phyloP scores from a whole-genome alignment of 2,888 invertebrate genomes.

The Pachymerium ferrugineum region DNA sequence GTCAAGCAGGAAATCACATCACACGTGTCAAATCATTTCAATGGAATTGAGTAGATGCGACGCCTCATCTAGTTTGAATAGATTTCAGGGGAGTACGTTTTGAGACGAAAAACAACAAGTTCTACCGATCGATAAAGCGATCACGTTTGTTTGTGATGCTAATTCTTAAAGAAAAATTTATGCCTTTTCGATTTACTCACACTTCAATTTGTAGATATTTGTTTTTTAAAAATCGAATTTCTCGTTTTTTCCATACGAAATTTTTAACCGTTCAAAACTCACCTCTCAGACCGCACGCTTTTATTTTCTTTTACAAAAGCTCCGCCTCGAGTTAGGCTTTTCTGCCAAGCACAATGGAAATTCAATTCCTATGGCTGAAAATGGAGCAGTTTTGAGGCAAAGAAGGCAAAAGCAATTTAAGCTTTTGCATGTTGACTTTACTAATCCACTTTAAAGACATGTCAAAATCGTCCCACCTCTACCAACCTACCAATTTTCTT shows the following conservation, averaged over 20 bases:
- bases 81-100: not conserved
- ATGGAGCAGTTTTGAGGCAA: constrained; percentile 9
- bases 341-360: constrained; percentile 11
- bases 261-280: not conserved
- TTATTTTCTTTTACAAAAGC: constrained; percentile 11
- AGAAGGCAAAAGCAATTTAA: constrained; percentile 15
- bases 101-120: not conserved
- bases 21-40: constrained; percentile 29
- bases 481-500: too few relatives aligned
- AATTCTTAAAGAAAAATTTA: not conserved
- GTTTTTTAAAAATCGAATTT: not conserved
- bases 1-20: constrained; percentile 28
- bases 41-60: constrained; percentile 23
- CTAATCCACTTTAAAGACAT: constrained; percentile 27
- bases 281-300: not conserved
- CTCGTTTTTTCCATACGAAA: not conserved
- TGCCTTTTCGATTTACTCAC: not conserved
- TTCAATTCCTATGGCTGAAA: constrained; percentile 25
- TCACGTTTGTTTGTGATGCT: too few relatives aligned
- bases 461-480: too few relatives aligned
- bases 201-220: not conserved
- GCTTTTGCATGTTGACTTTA: constrained; percentile 27
- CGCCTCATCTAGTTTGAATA: constrained; percentile 17
- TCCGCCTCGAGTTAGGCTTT: constrained; percentile 23
- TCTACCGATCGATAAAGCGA: not conserved